Evolutionary conservation across 2,888 invertebrate species (phyloP).

Genomic region (Leucoptera coffeella): DNA sequence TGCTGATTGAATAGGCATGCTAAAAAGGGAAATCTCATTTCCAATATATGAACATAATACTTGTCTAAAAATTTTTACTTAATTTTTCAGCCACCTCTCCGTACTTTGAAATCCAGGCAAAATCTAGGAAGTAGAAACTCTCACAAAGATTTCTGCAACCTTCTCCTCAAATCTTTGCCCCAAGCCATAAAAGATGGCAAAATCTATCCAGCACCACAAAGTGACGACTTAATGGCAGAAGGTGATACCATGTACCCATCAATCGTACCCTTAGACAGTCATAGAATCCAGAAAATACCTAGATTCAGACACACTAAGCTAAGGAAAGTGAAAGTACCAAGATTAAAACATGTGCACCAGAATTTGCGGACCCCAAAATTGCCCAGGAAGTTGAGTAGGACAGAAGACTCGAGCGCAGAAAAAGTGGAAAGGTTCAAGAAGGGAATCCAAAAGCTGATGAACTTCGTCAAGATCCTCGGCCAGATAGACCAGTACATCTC

Average conservation of each 20-base stretch:
- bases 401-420: slow-evolving; percentile 30
- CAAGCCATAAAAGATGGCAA: slow-evolving; percentile 27
- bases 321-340: slow-evolving; percentile 17
- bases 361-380: too few species aligned
- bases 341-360: too few species aligned
- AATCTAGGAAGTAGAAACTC: too few species aligned
- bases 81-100: background rate
- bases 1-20: too few species aligned
- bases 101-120: background rate
- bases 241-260: slow-evolving; percentile 21
- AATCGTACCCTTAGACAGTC: slow-evolving; percentile 23
- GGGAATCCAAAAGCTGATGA: slow-evolving; percentile 34
- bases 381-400: too few species aligned
- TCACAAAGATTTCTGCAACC: slow-evolving; percentile 24
- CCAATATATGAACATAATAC: too few species aligned
- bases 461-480: slow-evolving; percentile 33
- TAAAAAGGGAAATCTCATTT: too few species aligned
- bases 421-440: slow-evolving; percentile 35
- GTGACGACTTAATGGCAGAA: slow-evolving; percentile 18
- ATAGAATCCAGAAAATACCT: slow-evolving; percentile 13
- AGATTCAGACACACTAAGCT: slow-evolving; percentile 19
- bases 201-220: slow-evolving; percentile 18
- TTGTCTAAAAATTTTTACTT: too few species aligned
- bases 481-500: slow-evolving; percentile 36
- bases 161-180: slow-evolving; percentile 30